Base-by-base conservation (phyloP, 2,888 invertebrate species). In the Pammene fasciana region DNA sequence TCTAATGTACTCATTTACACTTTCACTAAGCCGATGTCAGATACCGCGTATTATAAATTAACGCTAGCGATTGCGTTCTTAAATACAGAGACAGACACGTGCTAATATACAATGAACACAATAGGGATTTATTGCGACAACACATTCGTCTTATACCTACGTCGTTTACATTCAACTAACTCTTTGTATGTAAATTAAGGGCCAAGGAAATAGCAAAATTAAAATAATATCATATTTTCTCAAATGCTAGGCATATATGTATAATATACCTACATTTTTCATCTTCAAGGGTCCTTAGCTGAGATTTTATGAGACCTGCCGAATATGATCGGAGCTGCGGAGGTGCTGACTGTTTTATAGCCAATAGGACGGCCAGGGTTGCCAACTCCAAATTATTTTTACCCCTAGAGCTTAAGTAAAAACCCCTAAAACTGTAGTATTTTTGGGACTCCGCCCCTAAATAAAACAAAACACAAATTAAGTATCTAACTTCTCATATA, bases 341-440 rank as follows among this genome's bases (percentile, higher is more conserved):
- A 83, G 84, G 79, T 81, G 80, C 82, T 82, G 86, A 82, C 82
- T 82, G 81, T 83, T 91, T 90, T 90, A 90, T 83, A 81, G 79
- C 83, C 82, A 80, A 76, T 78, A 80, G 78, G 81, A 84, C 36
- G 68, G 43, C 61, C n/a, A n/a, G n/a, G n/a, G n/a, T n/a, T n/a
- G n/a, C n/a, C n/a, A n/a, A n/a, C n/a, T n/a, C n/a, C n/a, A n/a
- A n/a, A n/a, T n/a, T n/a, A n/a, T n/a, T n/a, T n/a, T n/a, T n/a
- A n/a, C n/a, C n/a, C n/a, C n/a, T n/a, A n/a, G n/a, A n/a, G n/a
- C n/a, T n/a, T n/a, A n/a, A n/a, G n/a, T n/a, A n/a, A n/a, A n/a
- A n/a, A n/a, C n/a, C n/a, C n/a, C n/a, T n/a, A n/a, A n/a, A n/a
- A n/a, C n/a, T n/a, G n/a, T n/a, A n/a, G n/a, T n/a, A n/a, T n/a